Evolutionary conservation across 2,113 vertebrate species (phyloP).

Genomic region (Sitta europaea): DNA sequence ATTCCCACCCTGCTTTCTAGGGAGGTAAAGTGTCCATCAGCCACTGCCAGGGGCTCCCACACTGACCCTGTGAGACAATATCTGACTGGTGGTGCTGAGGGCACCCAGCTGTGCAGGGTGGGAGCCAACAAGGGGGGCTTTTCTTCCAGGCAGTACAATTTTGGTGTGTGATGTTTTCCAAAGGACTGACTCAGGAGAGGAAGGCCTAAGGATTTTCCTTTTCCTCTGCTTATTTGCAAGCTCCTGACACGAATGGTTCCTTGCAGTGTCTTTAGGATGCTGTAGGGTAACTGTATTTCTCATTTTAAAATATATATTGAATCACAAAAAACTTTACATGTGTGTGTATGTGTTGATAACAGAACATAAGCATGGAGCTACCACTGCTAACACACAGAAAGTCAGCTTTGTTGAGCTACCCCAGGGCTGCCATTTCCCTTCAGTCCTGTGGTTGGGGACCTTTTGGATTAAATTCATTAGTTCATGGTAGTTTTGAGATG

Average conservation of each 20-base stretch:
- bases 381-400: background rate
- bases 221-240: background rate
- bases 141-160: background rate
- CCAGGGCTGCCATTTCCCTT: background rate
- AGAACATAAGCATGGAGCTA: background rate
- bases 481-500: constrained; percentile 53
- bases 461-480: constrained; percentile 68
- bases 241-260: background rate
- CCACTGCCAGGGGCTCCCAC: background rate
- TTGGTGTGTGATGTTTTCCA: background rate
- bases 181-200: background rate
- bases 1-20: background rate
- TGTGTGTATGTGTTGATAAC: background rate
- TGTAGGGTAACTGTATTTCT: background rate
- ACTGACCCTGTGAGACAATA: background rate
- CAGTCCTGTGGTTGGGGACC: constrained; percentile 30
- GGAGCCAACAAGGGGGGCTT: background rate
- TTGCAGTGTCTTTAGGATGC: background rate
- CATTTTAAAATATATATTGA: background rate
- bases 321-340: background rate
- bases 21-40: background rate
- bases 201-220: background rate
- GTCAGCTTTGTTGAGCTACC: background rate
- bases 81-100: background rate
- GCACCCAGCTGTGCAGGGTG: background rate